phyloP scores from a whole-genome alignment of 2,797 vertebrate genomes.

The Chelidonichthys spinosus region DNA sequence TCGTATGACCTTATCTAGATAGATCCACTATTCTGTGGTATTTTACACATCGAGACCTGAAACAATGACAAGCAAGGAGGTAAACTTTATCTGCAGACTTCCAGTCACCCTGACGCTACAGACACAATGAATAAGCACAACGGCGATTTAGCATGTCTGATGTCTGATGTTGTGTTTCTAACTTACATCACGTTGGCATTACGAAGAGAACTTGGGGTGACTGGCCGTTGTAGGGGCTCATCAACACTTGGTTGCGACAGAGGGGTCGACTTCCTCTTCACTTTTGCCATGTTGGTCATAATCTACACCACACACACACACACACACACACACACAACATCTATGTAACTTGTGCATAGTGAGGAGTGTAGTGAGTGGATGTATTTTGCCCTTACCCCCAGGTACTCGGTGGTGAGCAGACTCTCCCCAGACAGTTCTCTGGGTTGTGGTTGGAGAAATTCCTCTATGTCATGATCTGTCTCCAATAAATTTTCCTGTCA shows the following conservation, averaged over 20 bases:
- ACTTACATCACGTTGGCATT: slow-evolving; percentile 69
- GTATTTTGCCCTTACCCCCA: slow-evolving; percentile 87
- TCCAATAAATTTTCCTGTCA: slow-evolving; percentile 90
- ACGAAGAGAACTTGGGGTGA: slow-evolving; percentile 89
- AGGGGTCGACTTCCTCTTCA: slow-evolving; percentile 81
- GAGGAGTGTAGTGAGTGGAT: neutral
- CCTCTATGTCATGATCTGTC: slow-evolving; percentile 91
- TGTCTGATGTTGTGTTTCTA: neutral
- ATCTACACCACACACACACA: slow-evolving; percentile 83
- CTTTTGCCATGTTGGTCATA: slow-evolving; percentile 92
- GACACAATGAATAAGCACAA: neutral
- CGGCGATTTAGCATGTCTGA: neutral
- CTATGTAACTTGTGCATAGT: neutral
- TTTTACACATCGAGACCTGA: neutral
- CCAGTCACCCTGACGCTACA: neutral
- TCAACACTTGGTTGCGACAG: slow-evolving; percentile 77
- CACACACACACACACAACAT: neutral
- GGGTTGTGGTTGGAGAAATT: slow-evolving; percentile 89
- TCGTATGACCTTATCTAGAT: slow-evolving; percentile 1
- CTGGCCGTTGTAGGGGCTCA: slow-evolving; percentile 91
- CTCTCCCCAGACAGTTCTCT: slow-evolving; percentile 93
- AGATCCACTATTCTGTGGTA: neutral
- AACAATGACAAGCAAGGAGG: neutral
- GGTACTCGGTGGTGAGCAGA: slow-evolving; percentile 93
- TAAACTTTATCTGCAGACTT: neutral